These are phyloP conservation scores for Rousettus madagascariensis DNA, from an alignment of 2,797 vertebrate genomes.

Conservation along the genomic window DNA sequence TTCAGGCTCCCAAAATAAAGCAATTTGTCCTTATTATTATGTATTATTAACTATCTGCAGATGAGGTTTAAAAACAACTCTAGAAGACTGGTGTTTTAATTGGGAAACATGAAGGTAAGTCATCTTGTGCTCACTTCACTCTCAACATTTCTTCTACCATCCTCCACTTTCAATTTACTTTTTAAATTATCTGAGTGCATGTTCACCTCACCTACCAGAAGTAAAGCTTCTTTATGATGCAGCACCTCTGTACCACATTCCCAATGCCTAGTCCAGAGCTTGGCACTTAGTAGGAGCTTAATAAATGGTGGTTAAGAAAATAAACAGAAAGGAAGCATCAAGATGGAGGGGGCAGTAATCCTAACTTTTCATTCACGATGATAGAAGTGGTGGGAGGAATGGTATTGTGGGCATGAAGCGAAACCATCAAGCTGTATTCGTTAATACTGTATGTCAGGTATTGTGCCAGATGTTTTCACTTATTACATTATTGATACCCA, in stretches of 20 bases:
- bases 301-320: background rate
- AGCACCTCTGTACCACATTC: background rate
- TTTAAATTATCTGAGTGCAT: background rate
- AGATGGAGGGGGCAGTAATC: background rate
- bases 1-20: background rate
- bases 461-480: background rate
- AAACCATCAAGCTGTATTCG: background rate
- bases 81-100: background rate
- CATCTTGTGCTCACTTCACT: background rate
- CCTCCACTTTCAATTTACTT: background rate
- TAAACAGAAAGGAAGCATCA: background rate
- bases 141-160: background rate
- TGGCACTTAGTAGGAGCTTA: background rate
- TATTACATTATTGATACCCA: background rate
- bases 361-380: background rate
- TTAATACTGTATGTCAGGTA: background rate
- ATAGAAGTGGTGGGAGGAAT: background rate
- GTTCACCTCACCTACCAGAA: background rate
- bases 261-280: background rate
- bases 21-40: background rate
- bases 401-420: background rate
- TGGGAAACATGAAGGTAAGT: background rate
- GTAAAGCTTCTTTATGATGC: background rate
- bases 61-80: background rate
- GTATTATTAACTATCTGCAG: background rate